Conservation (phyloP, 2,113 vertebrate species). For the Amblyornis subalaris region DNA sequence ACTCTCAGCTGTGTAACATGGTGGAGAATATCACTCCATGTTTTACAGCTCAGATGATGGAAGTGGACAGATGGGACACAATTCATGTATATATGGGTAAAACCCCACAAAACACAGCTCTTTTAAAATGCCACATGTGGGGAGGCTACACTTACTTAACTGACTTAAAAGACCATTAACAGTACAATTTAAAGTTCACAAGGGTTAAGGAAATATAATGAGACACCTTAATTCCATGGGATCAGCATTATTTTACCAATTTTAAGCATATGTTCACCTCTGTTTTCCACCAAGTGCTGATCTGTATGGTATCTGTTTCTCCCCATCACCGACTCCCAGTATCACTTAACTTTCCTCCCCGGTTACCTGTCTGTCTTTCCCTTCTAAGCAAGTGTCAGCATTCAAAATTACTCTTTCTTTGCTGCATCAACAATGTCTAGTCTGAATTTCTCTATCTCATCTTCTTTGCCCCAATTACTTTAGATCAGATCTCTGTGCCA, state of each 20-base stretch:
- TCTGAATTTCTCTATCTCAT: background rate
- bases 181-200: background rate
- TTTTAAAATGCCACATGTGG: background rate
- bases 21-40: background rate
- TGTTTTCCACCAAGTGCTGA: background rate
- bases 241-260: background rate
- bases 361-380: background rate
- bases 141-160: background rate
- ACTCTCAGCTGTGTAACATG: background rate
- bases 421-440: background rate
- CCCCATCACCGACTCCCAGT: background rate
- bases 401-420: background rate
- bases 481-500: background rate
- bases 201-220: background rate
- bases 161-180: background rate
- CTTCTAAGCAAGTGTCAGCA: background rate
- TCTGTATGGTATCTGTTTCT: background rate
- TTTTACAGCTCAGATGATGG: background rate
- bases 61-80: background rate
- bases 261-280: background rate
- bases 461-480: background rate
- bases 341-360: background rate
- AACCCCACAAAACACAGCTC: background rate
- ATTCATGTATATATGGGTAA: background rate
- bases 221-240: background rate